A percentile compares a stretch with the other conserved stretches of the same genome.
These are phyloP conservation scores for Gymnocheta viridis DNA, from an alignment of 2,888 invertebrate species.

Conservation along the genomic window DNA sequence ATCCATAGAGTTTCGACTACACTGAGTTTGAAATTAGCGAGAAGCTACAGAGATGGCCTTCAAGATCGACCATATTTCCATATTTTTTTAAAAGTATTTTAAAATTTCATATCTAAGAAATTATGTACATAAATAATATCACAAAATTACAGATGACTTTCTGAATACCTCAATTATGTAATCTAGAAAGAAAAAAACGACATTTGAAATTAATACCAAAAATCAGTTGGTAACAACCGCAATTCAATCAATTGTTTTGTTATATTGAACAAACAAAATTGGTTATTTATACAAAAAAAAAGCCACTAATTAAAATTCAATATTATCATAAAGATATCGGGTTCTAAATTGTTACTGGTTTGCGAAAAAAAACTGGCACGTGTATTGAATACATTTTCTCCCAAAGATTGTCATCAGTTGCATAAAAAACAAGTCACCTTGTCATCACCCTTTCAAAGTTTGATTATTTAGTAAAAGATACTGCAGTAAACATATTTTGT, in stretches of 20 bases:
- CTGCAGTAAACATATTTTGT: not conserved
- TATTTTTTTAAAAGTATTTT: no score
- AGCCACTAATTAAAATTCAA: slow-evolving; percentile 1
- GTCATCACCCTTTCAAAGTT: not conserved
- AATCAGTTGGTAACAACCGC: slow-evolving; percentile 31
- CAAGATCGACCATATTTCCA: no score
- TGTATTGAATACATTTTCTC: slow-evolving; percentile 8
- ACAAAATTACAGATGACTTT: not conserved
- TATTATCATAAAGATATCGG: slow-evolving; percentile 33
- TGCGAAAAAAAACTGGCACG: not conserved
- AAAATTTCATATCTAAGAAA: no score
- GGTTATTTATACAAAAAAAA: not conserved
- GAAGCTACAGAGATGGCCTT: no score
- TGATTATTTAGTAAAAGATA: not conserved
- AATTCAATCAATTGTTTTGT: slow-evolving; percentile 42
- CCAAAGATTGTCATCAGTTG: not conserved
- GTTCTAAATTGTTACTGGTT: slow-evolving; percentile 16
- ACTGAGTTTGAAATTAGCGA: no score
- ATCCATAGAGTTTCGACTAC: no score
- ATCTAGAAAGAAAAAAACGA: not conserved
- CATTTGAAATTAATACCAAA: not conserved
- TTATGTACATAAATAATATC: no score
- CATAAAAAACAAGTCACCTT: not conserved
- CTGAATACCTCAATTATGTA: not conserved
- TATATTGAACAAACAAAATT: slow-evolving; percentile 7